phyloP scores from a whole-genome alignment of 2,113 vertebrate species.

The Amphiprion percula region DNA sequence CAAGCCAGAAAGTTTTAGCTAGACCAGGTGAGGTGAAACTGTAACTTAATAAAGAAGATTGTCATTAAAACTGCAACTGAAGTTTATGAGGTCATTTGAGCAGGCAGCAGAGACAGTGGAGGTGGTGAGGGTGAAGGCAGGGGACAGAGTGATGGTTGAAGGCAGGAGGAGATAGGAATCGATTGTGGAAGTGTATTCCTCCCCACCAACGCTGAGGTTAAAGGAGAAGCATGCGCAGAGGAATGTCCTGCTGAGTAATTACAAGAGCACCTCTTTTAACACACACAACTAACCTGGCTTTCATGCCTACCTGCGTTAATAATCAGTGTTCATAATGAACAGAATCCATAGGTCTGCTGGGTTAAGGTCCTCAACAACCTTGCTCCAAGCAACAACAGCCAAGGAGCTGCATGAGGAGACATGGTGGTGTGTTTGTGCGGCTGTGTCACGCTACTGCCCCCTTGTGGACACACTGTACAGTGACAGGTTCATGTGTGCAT shows the following conservation, averaged over 20 bases:
- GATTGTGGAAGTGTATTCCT: conserved; percentile 56
- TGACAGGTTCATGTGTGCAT: background rate
- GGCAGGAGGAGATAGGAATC: conserved; percentile 65
- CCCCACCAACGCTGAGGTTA: conserved; percentile 60
- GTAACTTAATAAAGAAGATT: conserved; percentile 6
- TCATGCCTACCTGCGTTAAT: conserved; percentile 69
- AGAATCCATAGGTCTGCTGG: conserved; percentile 80
- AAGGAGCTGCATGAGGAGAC: conserved; percentile 10
- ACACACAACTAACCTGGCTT: conserved; percentile 67
- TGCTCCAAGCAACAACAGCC: conserved; percentile 66
- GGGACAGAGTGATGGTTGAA: conserved; percentile 39
- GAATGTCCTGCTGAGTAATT: conserved; percentile 77
- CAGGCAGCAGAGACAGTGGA: conserved; percentile 11
- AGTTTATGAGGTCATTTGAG: conserved; percentile 41
- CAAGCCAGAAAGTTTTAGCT: background rate
- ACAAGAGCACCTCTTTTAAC: conserved; percentile 67
- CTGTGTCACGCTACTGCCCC: conserved; percentile 79
- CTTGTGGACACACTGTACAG: conserved; percentile 52
- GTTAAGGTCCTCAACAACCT: conserved; percentile 80
- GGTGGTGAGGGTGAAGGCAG: background rate
- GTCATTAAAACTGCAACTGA: conserved; percentile 37
- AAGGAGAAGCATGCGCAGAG: conserved; percentile 57
- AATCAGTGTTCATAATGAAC: conserved; percentile 78
- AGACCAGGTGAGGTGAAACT: conserved; percentile 10
- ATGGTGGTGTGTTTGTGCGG: background rate